phyloP scores from a whole-genome alignment of 37 sponge, comb jelly and placozoan species.

The Agelas oroides region DNA sequence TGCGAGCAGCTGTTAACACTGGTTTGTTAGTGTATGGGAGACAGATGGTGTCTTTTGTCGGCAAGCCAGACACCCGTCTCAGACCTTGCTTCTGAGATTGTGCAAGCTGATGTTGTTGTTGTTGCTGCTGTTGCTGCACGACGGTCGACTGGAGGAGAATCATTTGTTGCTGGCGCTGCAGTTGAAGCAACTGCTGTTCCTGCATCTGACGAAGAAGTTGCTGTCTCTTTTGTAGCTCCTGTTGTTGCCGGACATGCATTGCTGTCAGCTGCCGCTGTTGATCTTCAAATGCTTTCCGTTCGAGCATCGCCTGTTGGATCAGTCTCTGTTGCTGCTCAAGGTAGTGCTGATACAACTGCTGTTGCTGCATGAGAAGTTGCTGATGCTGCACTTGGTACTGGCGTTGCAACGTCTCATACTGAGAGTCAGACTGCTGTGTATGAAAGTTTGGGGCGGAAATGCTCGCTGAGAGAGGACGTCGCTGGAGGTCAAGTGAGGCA shows the following conservation, averaged over 20 bases:
- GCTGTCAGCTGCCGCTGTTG: conserved; percentile 68
- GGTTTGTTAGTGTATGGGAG: conserved; percentile 15
- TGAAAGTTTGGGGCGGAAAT: conserved; percentile 59
- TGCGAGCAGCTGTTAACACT: conserved; percentile 7
- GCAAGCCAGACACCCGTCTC: too few relatives aligned
- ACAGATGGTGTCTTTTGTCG: neutral
- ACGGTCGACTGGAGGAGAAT: conserved; percentile 38
- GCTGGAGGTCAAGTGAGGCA: conserved; percentile 5
- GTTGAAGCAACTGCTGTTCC: conserved; percentile 51
- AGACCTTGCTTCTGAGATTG: too few relatives aligned
- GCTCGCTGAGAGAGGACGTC: conserved; percentile 43
- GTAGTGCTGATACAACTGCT: conserved; percentile 65
- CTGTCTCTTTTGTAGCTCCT: conserved; percentile 78
- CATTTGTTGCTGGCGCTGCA: conserved; percentile 74
- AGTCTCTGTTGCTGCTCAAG: conserved; percentile 70
- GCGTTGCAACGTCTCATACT: conserved; percentile 28
- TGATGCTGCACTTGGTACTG: conserved; percentile 68
- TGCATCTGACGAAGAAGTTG: conserved; percentile 68
- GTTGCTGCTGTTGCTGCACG: conserved; percentile 21
- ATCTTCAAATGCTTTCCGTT: conserved; percentile 66
- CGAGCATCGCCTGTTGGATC: conserved; percentile 52
- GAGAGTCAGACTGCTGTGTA: conserved; percentile 5
- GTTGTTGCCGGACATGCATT: conserved; percentile 65
- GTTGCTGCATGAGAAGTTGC: conserved; percentile 46
- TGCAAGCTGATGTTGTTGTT: conserved; percentile 22